A percentile compares a stretch with the other conserved stretches of the same genome.
phyloP scores from a whole-genome alignment of 2,888 invertebrate genomes.

The Pachymerium ferrugineum region DNA sequence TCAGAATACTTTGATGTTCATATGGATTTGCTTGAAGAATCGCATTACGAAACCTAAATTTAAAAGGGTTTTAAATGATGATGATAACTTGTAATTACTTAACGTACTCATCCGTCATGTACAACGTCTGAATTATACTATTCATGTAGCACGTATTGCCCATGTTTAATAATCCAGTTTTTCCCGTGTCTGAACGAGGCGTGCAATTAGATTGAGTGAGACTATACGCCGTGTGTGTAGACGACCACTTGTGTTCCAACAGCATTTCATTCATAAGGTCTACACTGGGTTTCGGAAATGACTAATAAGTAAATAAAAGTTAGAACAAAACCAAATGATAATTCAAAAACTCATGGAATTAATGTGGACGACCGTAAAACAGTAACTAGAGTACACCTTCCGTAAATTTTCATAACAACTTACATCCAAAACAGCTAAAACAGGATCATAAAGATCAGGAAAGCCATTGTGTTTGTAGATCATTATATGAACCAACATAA shows the following conservation, averaged over 20 bases:
- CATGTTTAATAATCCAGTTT: constrained; percentile 70
- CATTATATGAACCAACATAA: constrained; percentile 36
- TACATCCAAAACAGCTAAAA: constrained; percentile 45
- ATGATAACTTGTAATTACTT: background rate
- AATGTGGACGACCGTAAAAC: no score
- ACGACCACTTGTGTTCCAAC: constrained; percentile 42
- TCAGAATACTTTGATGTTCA: constrained; percentile 56
- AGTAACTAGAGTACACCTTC: background rate
- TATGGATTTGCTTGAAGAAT: constrained; percentile 35
- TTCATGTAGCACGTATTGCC: constrained; percentile 89
- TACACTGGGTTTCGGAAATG: constrained; percentile 40
- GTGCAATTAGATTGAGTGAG: background rate
- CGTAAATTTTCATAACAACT: background rate
- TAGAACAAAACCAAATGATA: background rate
- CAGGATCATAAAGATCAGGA: constrained; percentile 46
- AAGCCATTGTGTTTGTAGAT: constrained; percentile 46
- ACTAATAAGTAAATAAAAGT: constrained; percentile 38
- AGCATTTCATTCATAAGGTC: constrained; percentile 41
- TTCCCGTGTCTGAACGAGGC: constrained; percentile 48
- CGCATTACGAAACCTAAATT: constrained; percentile 27
- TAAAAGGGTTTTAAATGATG: background rate
- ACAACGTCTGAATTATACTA: constrained; percentile 74
- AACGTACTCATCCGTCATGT: constrained; percentile 64
- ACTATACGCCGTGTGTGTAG: constrained; percentile 39
- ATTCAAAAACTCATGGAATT: no score